phyloP scores from a whole-genome alignment of 1,140 invertebrate species.

The Calosoma granatense region DNA sequence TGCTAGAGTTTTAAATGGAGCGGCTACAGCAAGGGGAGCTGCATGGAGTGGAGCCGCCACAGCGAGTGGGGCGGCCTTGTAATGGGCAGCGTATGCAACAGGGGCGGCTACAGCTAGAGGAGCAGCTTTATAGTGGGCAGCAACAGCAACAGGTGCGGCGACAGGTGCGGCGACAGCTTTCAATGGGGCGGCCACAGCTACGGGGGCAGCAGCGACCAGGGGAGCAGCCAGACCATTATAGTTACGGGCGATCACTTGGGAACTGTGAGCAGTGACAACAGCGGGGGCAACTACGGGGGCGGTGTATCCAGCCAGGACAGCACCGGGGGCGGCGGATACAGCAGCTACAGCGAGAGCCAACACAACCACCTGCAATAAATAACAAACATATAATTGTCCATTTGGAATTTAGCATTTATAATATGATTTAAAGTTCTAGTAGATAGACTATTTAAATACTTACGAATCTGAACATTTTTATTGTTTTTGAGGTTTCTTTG shows the following conservation, averaged over 20 bases:
- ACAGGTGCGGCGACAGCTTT: constrained; percentile 23
- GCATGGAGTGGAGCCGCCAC: constrained; percentile 17
- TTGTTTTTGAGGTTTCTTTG: neutral
- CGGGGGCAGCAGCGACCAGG: constrained; percentile 33
- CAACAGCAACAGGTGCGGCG: constrained; percentile 19
- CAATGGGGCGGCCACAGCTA: constrained; percentile 31
- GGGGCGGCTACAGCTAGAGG: constrained; percentile 23
- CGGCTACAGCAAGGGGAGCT: neutral
- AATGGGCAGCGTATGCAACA: constrained; percentile 22
- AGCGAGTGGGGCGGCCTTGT: constrained; percentile 19
- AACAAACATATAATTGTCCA: no score
- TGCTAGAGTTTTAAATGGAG: no score
- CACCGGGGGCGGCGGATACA: constrained; percentile 35
- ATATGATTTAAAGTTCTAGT: neutral
- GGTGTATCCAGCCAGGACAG: constrained; percentile 26
- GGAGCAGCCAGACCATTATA: constrained; percentile 44
- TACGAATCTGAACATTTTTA: neutral
- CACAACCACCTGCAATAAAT: constrained; percentile 30
- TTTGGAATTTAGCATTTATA: no score
- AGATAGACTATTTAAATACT: neutral
- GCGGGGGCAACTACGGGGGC: no score
- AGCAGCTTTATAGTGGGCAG: constrained; percentile 18
- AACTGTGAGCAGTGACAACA: constrained; percentile 49
- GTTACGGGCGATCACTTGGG: constrained; percentile 49
- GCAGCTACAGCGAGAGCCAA: constrained; percentile 36